Evolutionary conservation across 2,113 vertebrate species (phyloP), one percentile per base, ranked within the genome.

Genomic region (Cyanoramphus novaezelandiae): DNA sequence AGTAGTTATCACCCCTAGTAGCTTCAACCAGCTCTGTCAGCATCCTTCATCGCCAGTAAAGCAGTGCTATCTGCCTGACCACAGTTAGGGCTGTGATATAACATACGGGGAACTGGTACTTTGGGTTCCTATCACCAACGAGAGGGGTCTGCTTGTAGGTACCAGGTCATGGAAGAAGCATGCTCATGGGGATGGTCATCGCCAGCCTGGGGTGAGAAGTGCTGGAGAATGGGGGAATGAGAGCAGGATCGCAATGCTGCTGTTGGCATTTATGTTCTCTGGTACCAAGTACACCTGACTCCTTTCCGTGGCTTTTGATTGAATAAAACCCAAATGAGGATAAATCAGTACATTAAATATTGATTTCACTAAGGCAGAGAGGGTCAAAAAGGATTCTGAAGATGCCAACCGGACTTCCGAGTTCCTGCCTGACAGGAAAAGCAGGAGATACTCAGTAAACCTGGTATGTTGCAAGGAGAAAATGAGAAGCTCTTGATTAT

Each of bases 71-170:
- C 29, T 39, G 35, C 17, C 6, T 6, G 49, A 28, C 43, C 13
- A 2, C 5, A 6, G 53, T 9, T 28, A 37, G 4, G 6, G 41
- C 41, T 33, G 19, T 8, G 59, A 33, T 6, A 35, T 5, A 20
- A 39, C 1, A 6, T 39, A 11, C 2, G 6, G 39, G 15, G 24
- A 39, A 44, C 5, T 1, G n/a, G 65, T n/a, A n/a, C 33, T 65
- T 20, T 6, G 46, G 15, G 1, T 4, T 49, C 41, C 5, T 5
- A 3, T 14, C 11, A 14, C 28, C 31, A 23, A 7, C 0, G 4
- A 52, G 19, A 64, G 27, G 4, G n/a, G 17, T 7, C 44, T 83
- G 68, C 29, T 2, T 23, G 69, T 44, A 57, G 76, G 65, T 35
- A 25, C 47, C 7, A 1, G 11, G 27, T 44, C 44, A 15, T 0